A percentile compares a stretch with the other conserved stretches of the same genome.
phyloP scores from a whole-genome alignment of 2,113 vertebrate genomes.

The Rhineura floridana region DNA sequence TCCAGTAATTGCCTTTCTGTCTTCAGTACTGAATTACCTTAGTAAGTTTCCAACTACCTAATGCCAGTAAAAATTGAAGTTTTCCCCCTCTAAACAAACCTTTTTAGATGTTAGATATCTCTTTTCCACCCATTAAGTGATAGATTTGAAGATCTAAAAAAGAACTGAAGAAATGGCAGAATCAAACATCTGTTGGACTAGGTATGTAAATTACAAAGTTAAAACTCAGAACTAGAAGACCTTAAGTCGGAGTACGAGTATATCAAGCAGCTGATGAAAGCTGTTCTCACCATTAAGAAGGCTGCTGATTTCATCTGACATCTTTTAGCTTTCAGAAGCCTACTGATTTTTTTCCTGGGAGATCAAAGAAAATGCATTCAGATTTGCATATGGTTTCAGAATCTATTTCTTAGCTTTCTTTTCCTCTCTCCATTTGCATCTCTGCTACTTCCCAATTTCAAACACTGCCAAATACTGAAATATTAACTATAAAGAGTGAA shows the following conservation, averaged over 20 bases:
- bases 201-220: slow-evolving; percentile 71
- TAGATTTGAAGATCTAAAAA: slow-evolving; percentile 62
- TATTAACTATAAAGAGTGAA: slow-evolving; percentile 48
- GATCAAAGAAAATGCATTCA: slow-evolving; percentile 68
- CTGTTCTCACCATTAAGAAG: slow-evolving; percentile 43
- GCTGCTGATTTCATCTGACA: slow-evolving; percentile 67
- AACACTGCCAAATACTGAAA: slow-evolving; percentile 50
- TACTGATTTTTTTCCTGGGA: slow-evolving; percentile 62
- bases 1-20: slow-evolving; percentile 30
- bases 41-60: slow-evolving; percentile 39
- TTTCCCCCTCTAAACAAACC: slow-evolving; percentile 49
- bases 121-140: slow-evolving; percentile 49
- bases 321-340: slow-evolving; percentile 61
- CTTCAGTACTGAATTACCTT: slow-evolving; percentile 46
- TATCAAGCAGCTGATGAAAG: slow-evolving; percentile 71
- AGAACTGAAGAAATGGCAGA: slow-evolving; percentile 53
- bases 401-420: slow-evolving; percentile 33
- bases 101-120: slow-evolving; percentile 50
- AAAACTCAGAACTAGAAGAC: slow-evolving; percentile 66
- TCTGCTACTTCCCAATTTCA: slow-evolving; percentile 50
- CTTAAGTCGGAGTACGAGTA: slow-evolving; percentile 64
- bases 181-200: slow-evolving; percentile 68
- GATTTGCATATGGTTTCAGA: slow-evolving; percentile 59
- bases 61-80: slow-evolving; percentile 51
- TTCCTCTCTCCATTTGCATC: slow-evolving; percentile 33